Conservation (phyloP, 2,113 vertebrate species). For the Corythoichthys haematopterus region DNA sequence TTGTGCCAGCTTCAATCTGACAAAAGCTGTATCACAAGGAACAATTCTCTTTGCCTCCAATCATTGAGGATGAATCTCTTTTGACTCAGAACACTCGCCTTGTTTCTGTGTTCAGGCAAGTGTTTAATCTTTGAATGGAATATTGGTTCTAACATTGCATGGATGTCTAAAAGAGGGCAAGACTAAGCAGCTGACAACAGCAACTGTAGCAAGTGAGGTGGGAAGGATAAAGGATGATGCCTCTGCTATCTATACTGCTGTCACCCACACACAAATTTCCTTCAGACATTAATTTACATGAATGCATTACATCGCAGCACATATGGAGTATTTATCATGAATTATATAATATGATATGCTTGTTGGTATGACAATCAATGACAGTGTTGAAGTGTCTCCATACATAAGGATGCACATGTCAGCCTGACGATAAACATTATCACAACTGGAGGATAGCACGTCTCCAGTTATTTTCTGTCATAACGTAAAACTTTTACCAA, state of each 20-base stretch:
- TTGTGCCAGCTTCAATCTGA: slow-evolving; percentile 4
- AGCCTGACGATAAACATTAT: slow-evolving; percentile 7
- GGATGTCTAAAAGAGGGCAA: slow-evolving; percentile 19
- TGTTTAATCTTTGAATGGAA: slow-evolving; percentile 33
- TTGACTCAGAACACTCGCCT: slow-evolving; percentile 12
- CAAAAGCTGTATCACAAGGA: slow-evolving; percentile 9
- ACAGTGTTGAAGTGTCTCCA: slow-evolving; percentile 23
- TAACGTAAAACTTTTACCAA: slow-evolving; percentile 57
- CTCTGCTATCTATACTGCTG: slow-evolving; percentile 30
- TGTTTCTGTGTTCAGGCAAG: slow-evolving; percentile 21
- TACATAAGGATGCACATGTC: slow-evolving; percentile 28
- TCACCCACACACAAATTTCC: slow-evolving; percentile 21
- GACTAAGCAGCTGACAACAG: background rate
- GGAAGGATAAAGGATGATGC: slow-evolving; percentile 22
- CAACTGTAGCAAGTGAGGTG: slow-evolving; percentile 19
- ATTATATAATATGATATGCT: background rate
- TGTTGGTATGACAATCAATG: slow-evolving; percentile 36
- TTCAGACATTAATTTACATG: slow-evolving; percentile 11
- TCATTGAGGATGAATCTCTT: slow-evolving; percentile 17
- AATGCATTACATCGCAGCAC: slow-evolving; percentile 16
- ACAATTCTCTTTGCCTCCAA: slow-evolving; percentile 20
- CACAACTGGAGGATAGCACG: slow-evolving; percentile 4
- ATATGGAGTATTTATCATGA: slow-evolving; percentile 9
- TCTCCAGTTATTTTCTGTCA: slow-evolving; percentile 29
- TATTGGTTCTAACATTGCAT: slow-evolving; percentile 19